Evolutionary conservation across 2,888 invertebrate species (phyloP), one percentile per base, ranked within the genome.

Genomic region (Ectemnius lituratus): DNA sequence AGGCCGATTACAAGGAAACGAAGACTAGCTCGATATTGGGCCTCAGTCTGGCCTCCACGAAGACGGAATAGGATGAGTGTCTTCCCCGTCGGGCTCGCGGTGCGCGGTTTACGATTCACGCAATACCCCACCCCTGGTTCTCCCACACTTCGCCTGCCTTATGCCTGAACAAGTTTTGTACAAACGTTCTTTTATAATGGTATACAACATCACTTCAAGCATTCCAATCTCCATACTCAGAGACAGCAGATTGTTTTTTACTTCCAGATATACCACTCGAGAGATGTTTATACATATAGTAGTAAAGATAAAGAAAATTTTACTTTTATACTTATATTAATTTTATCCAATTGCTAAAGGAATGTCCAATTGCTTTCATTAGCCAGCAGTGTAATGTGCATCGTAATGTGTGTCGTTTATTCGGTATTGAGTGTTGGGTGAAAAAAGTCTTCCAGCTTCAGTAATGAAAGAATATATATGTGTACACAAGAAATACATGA

Each of bases 31-130:
- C 84, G 85, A 67, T 81, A 79, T 83, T 86, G 87, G 84, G 66
- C 79, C 62, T 79, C 81, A 20, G 56, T 85, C 58, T 81, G 80
- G 79, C 81, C 84, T 64, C 70, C 76, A 67, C 78, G 85, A 80
- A 84, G 86, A 79, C 84, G 86, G 81, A 83, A 78, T 83, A 85
- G 82, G 78, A 82, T 85, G 79, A 84, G 81, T 87, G 73, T 83
- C 70, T 80, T 80, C 64, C 83, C 86, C 45, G 71, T 87, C 62
- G 74, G 79, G 65, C 71, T 84, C 73, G 81, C 83, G 73, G 73
- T 86, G 75, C 87, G 81, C 73, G 82, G 82, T 70, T 83, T 84
- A 67, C 87, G 86, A 85, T 80, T 75, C 63, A 73, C 78, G 72
- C 80, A 83, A 63, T 77, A 67, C 75, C 74, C 79, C 74, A 73